Percentiles rank a stretch among this genome's conserved stretches.
These are phyloP conservation scores for Trichacis sp. DNA, from an alignment of 2,888 invertebrate genomes.

Conservation along the genomic window DNA sequence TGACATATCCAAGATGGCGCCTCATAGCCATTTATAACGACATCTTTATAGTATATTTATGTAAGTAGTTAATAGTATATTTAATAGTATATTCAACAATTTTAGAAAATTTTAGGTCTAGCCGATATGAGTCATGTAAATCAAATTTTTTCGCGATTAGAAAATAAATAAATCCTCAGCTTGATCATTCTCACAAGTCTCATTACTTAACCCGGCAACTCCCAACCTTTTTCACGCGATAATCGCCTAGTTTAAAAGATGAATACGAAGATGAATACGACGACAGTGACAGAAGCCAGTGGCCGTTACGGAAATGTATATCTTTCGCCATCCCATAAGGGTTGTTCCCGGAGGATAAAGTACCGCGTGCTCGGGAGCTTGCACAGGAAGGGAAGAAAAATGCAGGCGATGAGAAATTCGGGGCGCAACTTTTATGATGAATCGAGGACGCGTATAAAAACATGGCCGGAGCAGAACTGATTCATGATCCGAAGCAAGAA, in stretches of 20 bases:
- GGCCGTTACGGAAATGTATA: constrained; percentile 51
- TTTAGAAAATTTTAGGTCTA: too few species aligned
- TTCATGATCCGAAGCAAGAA: background rate
- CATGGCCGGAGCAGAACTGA: constrained; percentile 1
- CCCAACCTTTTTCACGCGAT: constrained; percentile 31
- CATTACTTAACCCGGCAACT: constrained; percentile 2
- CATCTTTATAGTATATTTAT: too few species aligned
- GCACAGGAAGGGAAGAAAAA: constrained; percentile 25
- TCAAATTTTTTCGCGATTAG: too few species aligned
- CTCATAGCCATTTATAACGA: too few species aligned
- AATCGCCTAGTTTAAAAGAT: constrained; percentile 61
- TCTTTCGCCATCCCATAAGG: constrained; percentile 38
- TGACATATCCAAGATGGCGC: too few species aligned
- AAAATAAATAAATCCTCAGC: too few species aligned
- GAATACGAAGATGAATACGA: constrained; percentile 63
- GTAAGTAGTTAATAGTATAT: too few species aligned
- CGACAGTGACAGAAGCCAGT: constrained; percentile 57
- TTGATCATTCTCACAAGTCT: background rate
- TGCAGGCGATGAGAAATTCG: constrained; percentile 10
- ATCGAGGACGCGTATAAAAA: background rate
- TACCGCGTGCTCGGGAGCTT: constrained; percentile 16
- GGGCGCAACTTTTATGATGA: constrained; percentile 10
- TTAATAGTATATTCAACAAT: too few species aligned
- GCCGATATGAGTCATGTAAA: too few species aligned
- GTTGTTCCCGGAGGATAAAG: constrained; percentile 37